Evolutionary conservation across 2,888 invertebrate genomes (phyloP), one percentile per base, ranked within the genome.

Genomic region (Drosophila differens): DNA sequence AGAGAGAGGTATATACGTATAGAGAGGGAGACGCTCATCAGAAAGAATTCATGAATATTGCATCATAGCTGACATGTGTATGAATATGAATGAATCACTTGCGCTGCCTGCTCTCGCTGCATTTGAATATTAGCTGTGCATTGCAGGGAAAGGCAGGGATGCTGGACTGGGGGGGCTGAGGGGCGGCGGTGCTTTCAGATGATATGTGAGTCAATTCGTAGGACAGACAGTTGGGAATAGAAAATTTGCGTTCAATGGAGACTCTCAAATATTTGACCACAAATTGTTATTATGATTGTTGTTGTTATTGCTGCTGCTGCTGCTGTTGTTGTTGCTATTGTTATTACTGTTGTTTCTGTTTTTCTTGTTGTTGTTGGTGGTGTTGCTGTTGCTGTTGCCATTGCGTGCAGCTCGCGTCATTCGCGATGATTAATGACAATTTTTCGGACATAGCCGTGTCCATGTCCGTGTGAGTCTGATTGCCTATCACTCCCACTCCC

Each of bases 381-480:
- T 63, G 76, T 14, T 74, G 39, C 12, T 44, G 55, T 55, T 70
- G 41, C n/a, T 47, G 74, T 19, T 69, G 66, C 22, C 73, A 58
- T 85, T 81, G 82, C 83, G 78, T 83, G 83, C 79, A 65, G 66
- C 65, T 41, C 78, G 82, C 69, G 78, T 82, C 81, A 82, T 68
- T 76, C 70, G 71, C 79, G 74, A 86, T 86, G 86, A 86, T 86
- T 86, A 86, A 86, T 86, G 90, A 86, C 86, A 83, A 76, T 83
- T 85, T 81, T 81, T 79, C 54, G 80, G 87, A 77, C 75, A 79
- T 70, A 80, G 74, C 71, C 74, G 57, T 57, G 57, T 39, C 72
- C 53, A 44, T 79, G 77, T 74, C 64, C 69, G 57, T 68, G 58
- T 58, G 76, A 79, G 65, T 65, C 64, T 53, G 69, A 69, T 70